Conservation (phyloP, 1,140 invertebrate species). For the Drosophila dunni region DNA sequence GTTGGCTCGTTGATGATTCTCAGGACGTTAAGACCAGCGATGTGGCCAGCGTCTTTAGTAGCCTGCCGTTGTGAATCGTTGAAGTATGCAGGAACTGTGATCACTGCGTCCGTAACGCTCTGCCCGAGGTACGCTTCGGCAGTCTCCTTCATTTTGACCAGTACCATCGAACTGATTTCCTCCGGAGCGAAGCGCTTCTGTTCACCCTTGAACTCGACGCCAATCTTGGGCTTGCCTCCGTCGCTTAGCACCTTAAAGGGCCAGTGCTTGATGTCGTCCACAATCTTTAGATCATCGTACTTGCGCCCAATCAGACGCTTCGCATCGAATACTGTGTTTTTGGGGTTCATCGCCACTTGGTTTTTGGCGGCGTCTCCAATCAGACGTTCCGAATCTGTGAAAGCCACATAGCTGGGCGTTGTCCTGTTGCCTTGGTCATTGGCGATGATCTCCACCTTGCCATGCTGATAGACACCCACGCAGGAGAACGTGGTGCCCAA, state of each 20-base stretch:
- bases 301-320: slow-evolving; percentile 89
- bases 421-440: slow-evolving; percentile 98
- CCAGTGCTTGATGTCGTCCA: slow-evolving; percentile 91
- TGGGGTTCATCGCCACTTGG: slow-evolving; percentile 81
- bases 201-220: slow-evolving; percentile 90
- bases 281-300: slow-evolving; percentile 89
- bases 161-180: slow-evolving; percentile 92
- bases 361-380: slow-evolving; percentile 97
- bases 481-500: slow-evolving; percentile 92
- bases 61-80: slow-evolving; percentile 89
- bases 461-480: slow-evolving; percentile 92
- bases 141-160: slow-evolving; percentile 92
- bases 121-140: slow-evolving; percentile 91
- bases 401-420: slow-evolving; percentile 98
- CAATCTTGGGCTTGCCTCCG: slow-evolving; percentile 88
- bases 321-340: slow-evolving; percentile 84
- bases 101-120: slow-evolving; percentile 88
- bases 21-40: slow-evolving; percentile 88
- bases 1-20: slow-evolving; percentile 91
- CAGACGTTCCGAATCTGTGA: slow-evolving; percentile 97
- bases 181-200: slow-evolving; percentile 90
- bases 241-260: slow-evolving; percentile 90
- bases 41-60: slow-evolving; percentile 88
- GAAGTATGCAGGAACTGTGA: slow-evolving; percentile 87
- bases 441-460: slow-evolving; percentile 96